These are phyloP conservation scores for Toxotes lorentzi DNA, from an alignment of 2,797 vertebrate genomes.

Conservation along the genomic window DNA sequence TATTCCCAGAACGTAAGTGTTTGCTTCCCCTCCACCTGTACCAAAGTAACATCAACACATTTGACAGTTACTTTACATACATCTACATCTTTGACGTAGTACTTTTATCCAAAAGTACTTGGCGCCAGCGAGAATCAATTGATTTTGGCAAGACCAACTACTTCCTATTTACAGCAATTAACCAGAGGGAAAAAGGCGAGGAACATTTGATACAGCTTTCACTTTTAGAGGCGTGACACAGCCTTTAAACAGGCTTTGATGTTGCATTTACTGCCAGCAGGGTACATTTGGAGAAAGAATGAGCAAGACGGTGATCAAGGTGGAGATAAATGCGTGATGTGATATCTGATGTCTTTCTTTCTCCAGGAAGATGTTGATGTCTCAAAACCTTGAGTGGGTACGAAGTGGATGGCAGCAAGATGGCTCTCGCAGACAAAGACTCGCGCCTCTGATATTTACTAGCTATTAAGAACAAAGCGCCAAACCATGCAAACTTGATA, in stretches of 20 bases:
- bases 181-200: slow-evolving; percentile 26
- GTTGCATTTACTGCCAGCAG: slow-evolving; percentile 71
- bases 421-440: slow-evolving; percentile 78
- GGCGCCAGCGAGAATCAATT: slow-evolving; percentile 18
- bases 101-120: slow-evolving; percentile 15
- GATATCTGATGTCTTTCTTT: slow-evolving; percentile 49
- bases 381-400: slow-evolving; percentile 77
- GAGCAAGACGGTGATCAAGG: slow-evolving; percentile 68
- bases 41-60: not conserved
- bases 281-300: slow-evolving; percentile 49
- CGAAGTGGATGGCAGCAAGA: slow-evolving; percentile 68
- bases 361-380: slow-evolving; percentile 68
- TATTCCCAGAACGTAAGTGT: not conserved
- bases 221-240: slow-evolving; percentile 34
- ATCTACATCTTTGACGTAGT: slow-evolving; percentile 30
- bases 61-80: slow-evolving; percentile 33
- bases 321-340: slow-evolving; percentile 70
- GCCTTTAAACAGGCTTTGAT: slow-evolving; percentile 76
- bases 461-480: slow-evolving; percentile 85
- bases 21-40: slow-evolving; percentile 12
- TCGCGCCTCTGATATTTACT: slow-evolving; percentile 79
- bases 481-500: slow-evolving; percentile 83
- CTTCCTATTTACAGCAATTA: slow-evolving; percentile 45
- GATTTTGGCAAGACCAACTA: slow-evolving; percentile 38
- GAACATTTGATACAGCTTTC: slow-evolving; percentile 44